Evolutionary conservation across 2,113 vertebrate genomes (phyloP), one percentile per base, ranked within the genome.

Genomic region (Oncorhynchus tshawytscha): DNA sequence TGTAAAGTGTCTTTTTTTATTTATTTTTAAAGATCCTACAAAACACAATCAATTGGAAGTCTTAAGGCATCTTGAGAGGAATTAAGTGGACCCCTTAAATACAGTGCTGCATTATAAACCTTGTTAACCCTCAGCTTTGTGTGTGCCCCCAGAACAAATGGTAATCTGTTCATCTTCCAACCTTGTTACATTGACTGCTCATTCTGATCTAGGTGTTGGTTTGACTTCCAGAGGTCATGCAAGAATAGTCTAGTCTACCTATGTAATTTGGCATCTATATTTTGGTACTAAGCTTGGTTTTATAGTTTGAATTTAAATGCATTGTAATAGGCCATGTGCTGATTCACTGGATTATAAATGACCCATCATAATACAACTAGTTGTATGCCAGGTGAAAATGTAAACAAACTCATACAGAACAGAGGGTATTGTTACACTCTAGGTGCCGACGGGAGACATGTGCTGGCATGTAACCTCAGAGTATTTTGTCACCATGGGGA

Each of bases 181-280:
- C 65, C 22, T 57, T 82, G 70, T 78, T 31, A 68, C 60, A 27
- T 74, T 69, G 60, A 51, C 18, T 75, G 66, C 49, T 45, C 48
- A 24, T 72, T 65, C 72, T 75, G 68, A 68, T 29, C 24, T 12
- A 70, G 57, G 45, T 51, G 54, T 27, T 20, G 49, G 1, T n/a
- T 77, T 76, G 27, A 49, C n/a, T 22, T 73, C 39, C 29, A 22
- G 11, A 25, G n/a, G 39, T 39, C 39, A 39, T 39, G 2, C 39
- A 39, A 39, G 39, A 39, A 39, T 39, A 39, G 39, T 39, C 39
- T 9, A 39, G 39, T 39, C 8, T 39, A 39, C 39, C 8, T 6
- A 9, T 54, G 4, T 5, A 18, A 54, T 18, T 54, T 54, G 51
- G 16, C 51, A 54, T 54, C 51, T 54, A 54, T 54, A 34, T 54